Percentiles rank a stretch among this genome's conserved stretches.
These are phyloP conservation scores for Mobula birostris DNA, from an alignment of 2,113 vertebrate genomes.

Conservation along the genomic window DNA sequence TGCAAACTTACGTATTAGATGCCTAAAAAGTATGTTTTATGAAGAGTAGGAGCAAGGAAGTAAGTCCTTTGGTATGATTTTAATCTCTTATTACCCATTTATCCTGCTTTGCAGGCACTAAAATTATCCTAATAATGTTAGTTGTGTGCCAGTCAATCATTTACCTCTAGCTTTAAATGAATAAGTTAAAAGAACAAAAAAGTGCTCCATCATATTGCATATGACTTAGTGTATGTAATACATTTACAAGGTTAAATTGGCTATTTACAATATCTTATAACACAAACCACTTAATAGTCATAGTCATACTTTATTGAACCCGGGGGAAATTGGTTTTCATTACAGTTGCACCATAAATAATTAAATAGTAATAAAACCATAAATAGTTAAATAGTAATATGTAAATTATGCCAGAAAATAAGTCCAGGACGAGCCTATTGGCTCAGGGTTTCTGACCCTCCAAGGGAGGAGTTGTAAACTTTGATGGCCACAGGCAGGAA, in stretches of 20 bases:
- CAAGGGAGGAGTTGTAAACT: no score
- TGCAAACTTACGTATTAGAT: neutral
- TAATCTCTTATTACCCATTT: neutral
- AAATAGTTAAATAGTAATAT: no score
- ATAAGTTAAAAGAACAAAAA: neutral
- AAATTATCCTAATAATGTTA: neutral
- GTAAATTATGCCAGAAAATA: no score
- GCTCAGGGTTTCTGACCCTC: no score
- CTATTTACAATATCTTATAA: neutral
- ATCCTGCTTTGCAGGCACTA: neutral
- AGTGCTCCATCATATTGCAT: neutral
- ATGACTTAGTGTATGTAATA: neutral
- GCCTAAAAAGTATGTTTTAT: neutral
- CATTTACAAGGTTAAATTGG: neutral
- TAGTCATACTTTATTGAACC: no score
- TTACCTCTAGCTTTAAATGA: neutral
- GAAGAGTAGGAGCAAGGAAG: neutral
- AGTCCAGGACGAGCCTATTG: no score
- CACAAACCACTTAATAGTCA: neutral
- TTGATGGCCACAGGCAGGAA: no score
- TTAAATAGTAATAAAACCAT: no score
- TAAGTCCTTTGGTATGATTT: neutral
- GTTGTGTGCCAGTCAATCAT: neutral
- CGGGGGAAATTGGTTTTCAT: no score
- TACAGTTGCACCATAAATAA: no score